These are phyloP conservation scores for Pholis gunnellus DNA, from an alignment of 2,113 vertebrate species.

Conservation along the genomic window DNA sequence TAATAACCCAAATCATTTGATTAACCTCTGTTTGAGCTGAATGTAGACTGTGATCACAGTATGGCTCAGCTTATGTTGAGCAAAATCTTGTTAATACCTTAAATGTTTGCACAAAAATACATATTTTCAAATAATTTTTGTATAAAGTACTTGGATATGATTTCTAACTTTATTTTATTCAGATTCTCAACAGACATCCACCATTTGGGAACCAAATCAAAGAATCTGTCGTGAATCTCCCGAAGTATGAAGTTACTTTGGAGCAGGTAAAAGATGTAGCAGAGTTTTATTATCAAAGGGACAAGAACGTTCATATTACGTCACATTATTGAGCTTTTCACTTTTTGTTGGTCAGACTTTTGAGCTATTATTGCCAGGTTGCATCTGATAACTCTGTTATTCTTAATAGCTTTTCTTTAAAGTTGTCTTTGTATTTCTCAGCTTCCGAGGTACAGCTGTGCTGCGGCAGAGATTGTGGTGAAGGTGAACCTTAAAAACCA, in stretches of 20 bases:
- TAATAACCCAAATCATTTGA: constrained; percentile 1
- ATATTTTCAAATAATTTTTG: not conserved
- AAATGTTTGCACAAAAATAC: not conserved
- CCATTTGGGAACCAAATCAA: constrained; percentile 98
- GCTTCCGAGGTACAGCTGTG: constrained; percentile 89
- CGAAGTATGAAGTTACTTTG: constrained; percentile 91
- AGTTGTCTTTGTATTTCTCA: constrained; percentile 67
- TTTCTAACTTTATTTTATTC: constrained; percentile 55
- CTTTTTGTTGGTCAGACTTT: not conserved
- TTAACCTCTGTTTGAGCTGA: not conserved
- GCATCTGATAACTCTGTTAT: not conserved
- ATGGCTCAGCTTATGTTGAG: not conserved
- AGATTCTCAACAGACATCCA: constrained; percentile 98
- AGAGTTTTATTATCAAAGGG: constrained; percentile 33
- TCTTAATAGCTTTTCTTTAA: not conserved
- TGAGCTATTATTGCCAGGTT: not conserved
- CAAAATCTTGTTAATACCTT: not conserved
- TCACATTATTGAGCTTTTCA: not conserved
- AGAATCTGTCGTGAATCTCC: constrained; percentile 91
- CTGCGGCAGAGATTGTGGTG: constrained; percentile 89
- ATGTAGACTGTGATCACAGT: not conserved
- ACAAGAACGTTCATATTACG: not conserved
- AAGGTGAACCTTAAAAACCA: constrained; percentile 91
- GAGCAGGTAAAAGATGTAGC: constrained; percentile 84
- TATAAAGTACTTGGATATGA: not conserved